phyloP scores from a whole-genome alignment of 2,113 vertebrate species.

The Rhea pennata region DNA sequence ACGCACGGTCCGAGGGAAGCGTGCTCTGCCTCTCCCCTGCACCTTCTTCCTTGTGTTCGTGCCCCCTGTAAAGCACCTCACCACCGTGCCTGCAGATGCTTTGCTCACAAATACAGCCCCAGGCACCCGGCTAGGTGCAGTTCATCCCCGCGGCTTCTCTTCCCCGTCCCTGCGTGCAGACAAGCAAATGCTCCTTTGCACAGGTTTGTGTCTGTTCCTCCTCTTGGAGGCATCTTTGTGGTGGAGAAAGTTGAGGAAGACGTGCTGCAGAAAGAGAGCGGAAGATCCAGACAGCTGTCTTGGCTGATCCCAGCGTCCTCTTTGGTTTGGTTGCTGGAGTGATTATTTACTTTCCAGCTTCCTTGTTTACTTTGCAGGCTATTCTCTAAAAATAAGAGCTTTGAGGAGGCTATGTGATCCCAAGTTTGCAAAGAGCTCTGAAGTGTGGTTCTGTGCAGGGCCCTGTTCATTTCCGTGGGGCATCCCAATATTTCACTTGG shows the following conservation, averaged over 20 bases:
- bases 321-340: too few relatives aligned
- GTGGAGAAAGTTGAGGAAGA: neutral
- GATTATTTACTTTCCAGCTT: neutral
- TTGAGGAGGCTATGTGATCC: neutral
- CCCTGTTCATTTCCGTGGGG: too few relatives aligned
- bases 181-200: rapidly evolving
- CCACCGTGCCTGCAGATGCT: rapidly evolving
- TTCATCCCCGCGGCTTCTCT: rapidly evolving
- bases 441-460: neutral
- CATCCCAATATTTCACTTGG: neutral
- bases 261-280: neutral
- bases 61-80: rapidly evolving
- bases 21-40: neutral
- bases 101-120: neutral
- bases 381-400: neutral
- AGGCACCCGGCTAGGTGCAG: neutral
- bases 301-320: neutral
- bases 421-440: neutral
- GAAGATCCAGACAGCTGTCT: neutral
- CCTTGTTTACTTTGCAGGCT: neutral
- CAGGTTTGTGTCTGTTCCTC: neutral
- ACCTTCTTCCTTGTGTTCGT: rapidly evolving
- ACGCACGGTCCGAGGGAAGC: rapidly evolving
- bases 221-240: neutral
- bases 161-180: rapidly evolving